A percentile compares a stretch with the other conserved stretches of the same genome.
These are phyloP conservation scores for Nothobranchius furzeri DNA, from an alignment of 2,113 vertebrate genomes.

Conservation along the genomic window DNA sequence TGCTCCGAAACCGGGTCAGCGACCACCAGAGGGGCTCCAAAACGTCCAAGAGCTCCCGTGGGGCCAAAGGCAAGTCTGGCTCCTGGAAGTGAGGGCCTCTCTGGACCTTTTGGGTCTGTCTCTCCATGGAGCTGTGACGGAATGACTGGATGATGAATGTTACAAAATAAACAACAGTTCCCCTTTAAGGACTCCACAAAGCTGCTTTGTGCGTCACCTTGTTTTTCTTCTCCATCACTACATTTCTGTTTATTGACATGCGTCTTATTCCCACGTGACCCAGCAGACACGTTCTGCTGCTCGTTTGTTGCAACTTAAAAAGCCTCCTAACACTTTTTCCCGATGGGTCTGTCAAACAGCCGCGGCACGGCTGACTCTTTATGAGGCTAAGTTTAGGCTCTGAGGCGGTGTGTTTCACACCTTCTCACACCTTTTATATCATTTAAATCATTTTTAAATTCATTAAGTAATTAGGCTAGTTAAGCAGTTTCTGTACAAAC, in stretches of 20 bases:
- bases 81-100: conserved; percentile 70
- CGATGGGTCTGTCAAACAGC: conserved; percentile 33
- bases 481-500: no score
- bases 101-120: conserved; percentile 30
- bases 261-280: no score
- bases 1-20: conserved; percentile 91
- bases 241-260: no score
- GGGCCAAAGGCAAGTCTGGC: conserved; percentile 75
- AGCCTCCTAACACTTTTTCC: no score
- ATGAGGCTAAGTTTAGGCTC: conserved; percentile 47
- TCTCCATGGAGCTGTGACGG: not conserved
- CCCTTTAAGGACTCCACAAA: not conserved
- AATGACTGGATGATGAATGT: not conserved
- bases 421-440: not conserved
- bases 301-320: no score
- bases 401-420: not conserved
- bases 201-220: not conserved
- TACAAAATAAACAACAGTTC: no score
- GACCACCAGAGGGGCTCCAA: conserved; percentile 93
- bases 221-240: no score
- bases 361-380: conserved; percentile 53
- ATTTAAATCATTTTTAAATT: not conserved
- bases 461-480: no score
- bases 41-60: conserved; percentile 71
- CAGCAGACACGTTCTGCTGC: no score